phyloP scores from a whole-genome alignment of 2,797 vertebrate species.

The Amphiprion clarkii region DNA sequence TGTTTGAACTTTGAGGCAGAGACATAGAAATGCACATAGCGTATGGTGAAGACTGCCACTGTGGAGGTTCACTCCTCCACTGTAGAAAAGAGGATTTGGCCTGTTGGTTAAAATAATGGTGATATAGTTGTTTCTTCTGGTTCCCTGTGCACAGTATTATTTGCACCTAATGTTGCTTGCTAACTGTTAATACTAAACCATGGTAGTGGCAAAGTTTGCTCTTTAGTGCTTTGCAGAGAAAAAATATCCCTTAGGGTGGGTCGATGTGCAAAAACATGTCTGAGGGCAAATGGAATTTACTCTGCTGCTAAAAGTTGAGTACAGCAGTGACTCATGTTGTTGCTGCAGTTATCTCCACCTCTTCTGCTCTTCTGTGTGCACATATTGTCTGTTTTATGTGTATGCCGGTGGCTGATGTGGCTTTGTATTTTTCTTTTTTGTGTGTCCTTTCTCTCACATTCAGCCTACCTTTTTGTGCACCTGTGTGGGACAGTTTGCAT shows the following conservation, averaged over 20 bases:
- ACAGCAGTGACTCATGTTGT: slow-evolving; percentile 56
- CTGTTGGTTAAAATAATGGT: slow-evolving; percentile 36
- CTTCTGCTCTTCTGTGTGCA: slow-evolving; percentile 7
- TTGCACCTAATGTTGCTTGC: slow-evolving; percentile 26
- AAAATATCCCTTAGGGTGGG: slow-evolving; percentile 48
- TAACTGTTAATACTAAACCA: slow-evolving; percentile 26
- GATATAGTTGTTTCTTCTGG: slow-evolving; percentile 16
- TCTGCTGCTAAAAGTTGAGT: slow-evolving; percentile 43
- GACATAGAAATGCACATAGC: slow-evolving; percentile 24
- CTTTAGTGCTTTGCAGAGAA: slow-evolving; percentile 24
- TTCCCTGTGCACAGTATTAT: slow-evolving; percentile 9
- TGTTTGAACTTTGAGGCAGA: slow-evolving; percentile 46
- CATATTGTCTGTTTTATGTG: slow-evolving; percentile 13
- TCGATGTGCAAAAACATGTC: slow-evolving; percentile 80
- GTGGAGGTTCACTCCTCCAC: slow-evolving; percentile 16
- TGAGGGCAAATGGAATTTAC: slow-evolving; percentile 73
- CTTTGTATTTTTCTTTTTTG: slow-evolving; percentile 1
- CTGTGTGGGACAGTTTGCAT: slow-evolving; percentile 3
- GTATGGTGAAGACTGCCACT: slow-evolving; percentile 18
- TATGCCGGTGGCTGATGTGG: background rate
- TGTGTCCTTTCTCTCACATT: slow-evolving; percentile 5
- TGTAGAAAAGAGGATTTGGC: slow-evolving; percentile 18
- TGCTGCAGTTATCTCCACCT: slow-evolving; percentile 42
- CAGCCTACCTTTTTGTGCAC: background rate
- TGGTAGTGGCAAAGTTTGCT: slow-evolving; percentile 36